A percentile compares a stretch with the other conserved stretches of the same genome.
Conservation (phyloP, 2,797 vertebrate genomes). For the Acridotheres tristis region DNA sequence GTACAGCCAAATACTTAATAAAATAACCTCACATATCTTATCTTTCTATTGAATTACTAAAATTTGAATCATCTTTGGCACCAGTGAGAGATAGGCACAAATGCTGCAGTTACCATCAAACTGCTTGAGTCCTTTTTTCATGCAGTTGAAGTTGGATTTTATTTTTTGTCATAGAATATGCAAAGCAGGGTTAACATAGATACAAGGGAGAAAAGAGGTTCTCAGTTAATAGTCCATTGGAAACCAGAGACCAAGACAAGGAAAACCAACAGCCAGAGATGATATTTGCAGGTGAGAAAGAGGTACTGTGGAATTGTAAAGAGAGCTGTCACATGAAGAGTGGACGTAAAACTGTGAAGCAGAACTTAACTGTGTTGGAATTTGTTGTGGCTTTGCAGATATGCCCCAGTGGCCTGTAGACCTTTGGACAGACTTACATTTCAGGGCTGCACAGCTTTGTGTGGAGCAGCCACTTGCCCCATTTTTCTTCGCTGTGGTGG, state of each 20-base stretch:
- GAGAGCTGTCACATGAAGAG: background rate
- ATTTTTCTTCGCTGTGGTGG: background rate
- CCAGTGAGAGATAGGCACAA: background rate
- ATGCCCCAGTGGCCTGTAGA: background rate
- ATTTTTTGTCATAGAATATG: background rate
- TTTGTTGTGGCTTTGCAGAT: background rate
- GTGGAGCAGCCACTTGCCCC: background rate
- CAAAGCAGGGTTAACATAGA: background rate
- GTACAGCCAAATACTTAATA: slow-evolving; percentile 17
- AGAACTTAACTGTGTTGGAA: background rate
- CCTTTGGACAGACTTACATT: background rate
- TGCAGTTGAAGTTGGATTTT: background rate
- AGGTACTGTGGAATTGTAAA: background rate
- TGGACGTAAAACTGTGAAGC: background rate
- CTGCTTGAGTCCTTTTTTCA: background rate
- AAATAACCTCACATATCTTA: slow-evolving; percentile 16
- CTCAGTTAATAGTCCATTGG: background rate
- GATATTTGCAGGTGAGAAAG: slow-evolving; percentile 12
- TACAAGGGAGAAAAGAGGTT: background rate
- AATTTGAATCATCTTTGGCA: slow-evolving; percentile 37
- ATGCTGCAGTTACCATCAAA: background rate
- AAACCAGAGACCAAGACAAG: background rate
- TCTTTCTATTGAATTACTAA: slow-evolving; percentile 5
- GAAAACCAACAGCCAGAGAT: background rate
- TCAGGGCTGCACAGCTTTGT: background rate